Evolutionary conservation across 2,888 invertebrate species (phyloP), one percentile per base, ranked within the genome.

Genomic region (Agonopterix heracliana): DNA sequence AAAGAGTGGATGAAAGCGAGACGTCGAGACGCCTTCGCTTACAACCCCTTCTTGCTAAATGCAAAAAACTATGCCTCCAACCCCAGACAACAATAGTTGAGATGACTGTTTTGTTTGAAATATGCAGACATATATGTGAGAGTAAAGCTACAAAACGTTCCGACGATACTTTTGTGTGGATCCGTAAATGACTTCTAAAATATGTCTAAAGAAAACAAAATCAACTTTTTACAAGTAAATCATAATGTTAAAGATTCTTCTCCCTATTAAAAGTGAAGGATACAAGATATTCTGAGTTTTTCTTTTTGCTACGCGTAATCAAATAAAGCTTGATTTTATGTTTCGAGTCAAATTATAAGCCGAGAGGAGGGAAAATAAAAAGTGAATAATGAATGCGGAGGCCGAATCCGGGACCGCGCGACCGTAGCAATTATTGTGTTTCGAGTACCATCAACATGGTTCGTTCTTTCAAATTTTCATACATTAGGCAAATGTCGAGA

Each of bases 311-410:
- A 71, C 78, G 78, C 69, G 75, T 82, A 85, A 87, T 86, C 81
- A 85, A 86, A 86, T 86, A 84, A 84, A 87, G 87, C 85, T 85
- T 85, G 85, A 87, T 87, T 87, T 86, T 86, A 86, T 86, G 85
- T 86, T 87, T 83, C 80, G 72, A 86, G 82, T 85, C 85, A 87
- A 86, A 87, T 88, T 86, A 86, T 85, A 87, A 86, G 83, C 81
- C 74, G 72, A 82, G 80, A 80, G 83, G 84, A 79, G 80, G 80
- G 77, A 51, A 81, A 87, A 86, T 84, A 85, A 85, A 86, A 88
- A 84, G 86, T 86, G 86, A 87, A 87, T 88, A 88, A 87, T 86
- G 85, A 86, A 86, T 84, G 85, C 78, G 75, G 78, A 79, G 83
- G 79, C 81, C 83, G 74, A 85, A 81, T 77, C 81, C 74, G 73